Base-by-base conservation (phyloP, 2,888 invertebrate genomes). In the Aphodius sticticus region DNA sequence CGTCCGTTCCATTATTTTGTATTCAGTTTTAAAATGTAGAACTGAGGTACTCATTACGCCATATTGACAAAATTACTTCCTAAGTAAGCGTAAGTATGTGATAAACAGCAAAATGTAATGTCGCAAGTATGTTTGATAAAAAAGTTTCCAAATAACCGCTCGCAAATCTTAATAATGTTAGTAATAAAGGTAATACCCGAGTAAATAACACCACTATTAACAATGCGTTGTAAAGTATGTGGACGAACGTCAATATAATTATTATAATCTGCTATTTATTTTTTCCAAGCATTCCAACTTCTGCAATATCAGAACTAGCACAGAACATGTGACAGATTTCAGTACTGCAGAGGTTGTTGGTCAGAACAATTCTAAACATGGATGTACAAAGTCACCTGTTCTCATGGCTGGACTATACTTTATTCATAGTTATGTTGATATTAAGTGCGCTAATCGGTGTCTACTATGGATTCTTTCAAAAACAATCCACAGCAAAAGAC, bases 401-500 rank as follows among this genome's bases (percentile, higher is more conserved):
- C 69, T 74, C 74, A 6, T 78, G 69, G 74, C 7, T 78, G 26
- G 79, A 79, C 72, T 79, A 76, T 14, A 69, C 72, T 9, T 36
- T 79, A 35, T 79, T 79, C 16, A 16, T 26, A 26, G 15, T 69
- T n/a, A 79, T 79, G 79, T 38, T 79, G 3, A 15, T 77, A 12
- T 35, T 53, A 9, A 79, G 79, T 76, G 71, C 76, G 5, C 9
- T 79, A 15, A 70, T 79, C 6, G 79, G 79, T 0, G n/a, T 79
- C 14, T 79, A 79, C 26, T 79, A 71, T 69, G 79, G 79, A 71
- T 79, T 79, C 16, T 35, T 76, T 69, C 76, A 79, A 76, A 79
- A 79, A 16, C 79, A 79, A 71, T 71, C 70, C n/a, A 76, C 79
- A 0, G 76, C 79, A 6, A 12, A 26, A 7, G 79, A 79, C 53